Conservation (phyloP, 2,888 invertebrate species). For the Protodeltote pygarga region DNA sequence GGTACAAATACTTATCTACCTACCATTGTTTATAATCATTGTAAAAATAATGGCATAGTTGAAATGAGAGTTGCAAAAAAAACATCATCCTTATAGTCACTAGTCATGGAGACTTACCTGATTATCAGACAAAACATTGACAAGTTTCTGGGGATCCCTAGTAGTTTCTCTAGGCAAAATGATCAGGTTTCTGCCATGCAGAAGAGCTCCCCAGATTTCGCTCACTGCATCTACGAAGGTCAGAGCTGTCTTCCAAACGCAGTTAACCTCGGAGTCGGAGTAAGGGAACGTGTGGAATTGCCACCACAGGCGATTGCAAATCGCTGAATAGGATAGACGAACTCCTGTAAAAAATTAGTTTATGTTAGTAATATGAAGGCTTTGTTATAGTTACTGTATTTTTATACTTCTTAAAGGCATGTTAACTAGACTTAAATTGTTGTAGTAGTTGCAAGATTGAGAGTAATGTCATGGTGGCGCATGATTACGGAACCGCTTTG, state of each 20-base stretch:
- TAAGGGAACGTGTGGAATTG: constrained; percentile 95
- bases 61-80: too few species aligned
- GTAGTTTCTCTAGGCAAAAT: constrained; percentile 91
- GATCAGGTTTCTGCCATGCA: constrained; percentile 90
- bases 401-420: too few species aligned
- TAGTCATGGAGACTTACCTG: too few species aligned
- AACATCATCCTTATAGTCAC: too few species aligned
- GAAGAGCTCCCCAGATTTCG: constrained; percentile 95
- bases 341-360: constrained; percentile 88
- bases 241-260: constrained; percentile 96
- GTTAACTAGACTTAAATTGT: too few species aligned
- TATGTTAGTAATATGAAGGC: background rate
- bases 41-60: too few species aligned
- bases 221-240: constrained; percentile 96
- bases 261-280: constrained; percentile 88
- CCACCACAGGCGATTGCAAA: constrained; percentile 95
- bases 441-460: too few species aligned
- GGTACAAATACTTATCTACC: too few species aligned
- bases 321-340: constrained; percentile 91
- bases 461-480: too few species aligned
- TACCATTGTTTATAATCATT: too few species aligned
- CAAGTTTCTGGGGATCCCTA: constrained; percentile 92
- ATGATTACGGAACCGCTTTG: too few species aligned
- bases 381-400: too few species aligned
- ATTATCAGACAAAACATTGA: constrained; percentile 89